These are phyloP conservation scores for Typhlichthys subterraneus DNA, from an alignment of 2,797 vertebrate genomes.

Conservation along the genomic window DNA sequence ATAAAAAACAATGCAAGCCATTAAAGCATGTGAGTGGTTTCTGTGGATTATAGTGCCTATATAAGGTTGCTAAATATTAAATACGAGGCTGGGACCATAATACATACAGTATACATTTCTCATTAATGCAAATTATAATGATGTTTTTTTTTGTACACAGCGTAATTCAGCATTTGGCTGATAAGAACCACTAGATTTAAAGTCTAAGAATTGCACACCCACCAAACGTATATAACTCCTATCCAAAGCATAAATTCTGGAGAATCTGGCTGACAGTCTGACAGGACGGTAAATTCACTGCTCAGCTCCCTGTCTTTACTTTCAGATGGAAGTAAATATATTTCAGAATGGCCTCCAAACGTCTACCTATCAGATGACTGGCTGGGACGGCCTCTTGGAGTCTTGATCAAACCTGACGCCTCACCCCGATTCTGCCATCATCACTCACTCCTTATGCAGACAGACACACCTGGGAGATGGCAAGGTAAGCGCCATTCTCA, in stretches of 20 bases:
- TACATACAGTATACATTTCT: conserved; percentile 12
- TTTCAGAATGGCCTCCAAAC: conserved; percentile 51
- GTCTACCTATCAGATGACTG: conserved; percentile 35
- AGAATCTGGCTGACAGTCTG: conserved; percentile 57
- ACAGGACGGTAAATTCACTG: conserved; percentile 43
- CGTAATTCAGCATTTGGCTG: conserved; percentile 37
- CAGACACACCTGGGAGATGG: conserved; percentile 46
- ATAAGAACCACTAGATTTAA: conserved; percentile 42
- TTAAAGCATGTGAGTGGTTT: conserved; percentile 41
- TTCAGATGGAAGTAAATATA: conserved; percentile 54
- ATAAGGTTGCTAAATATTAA: conserved; percentile 34
- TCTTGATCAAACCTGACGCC: conserved; percentile 58
- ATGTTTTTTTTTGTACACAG: conserved; percentile 20
- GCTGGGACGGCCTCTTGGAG: conserved; percentile 32
- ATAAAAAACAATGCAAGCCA: conserved; percentile 20
- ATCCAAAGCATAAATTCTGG: conserved; percentile 48
- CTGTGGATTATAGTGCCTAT: conserved; percentile 32
- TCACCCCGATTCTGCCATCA: conserved; percentile 64
- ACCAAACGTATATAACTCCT: conserved; percentile 39
- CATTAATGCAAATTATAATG: conserved; percentile 29
- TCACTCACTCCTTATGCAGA: conserved; percentile 49
- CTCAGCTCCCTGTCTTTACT: conserved; percentile 45
- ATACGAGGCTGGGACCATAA: conserved; percentile 20
- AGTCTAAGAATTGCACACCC: conserved; percentile 39
- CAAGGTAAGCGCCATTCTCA: conserved; percentile 25